Evolutionary conservation across 2,113 vertebrate species (phyloP).

Genomic region (Megaleporinus macrocephalus): DNA sequence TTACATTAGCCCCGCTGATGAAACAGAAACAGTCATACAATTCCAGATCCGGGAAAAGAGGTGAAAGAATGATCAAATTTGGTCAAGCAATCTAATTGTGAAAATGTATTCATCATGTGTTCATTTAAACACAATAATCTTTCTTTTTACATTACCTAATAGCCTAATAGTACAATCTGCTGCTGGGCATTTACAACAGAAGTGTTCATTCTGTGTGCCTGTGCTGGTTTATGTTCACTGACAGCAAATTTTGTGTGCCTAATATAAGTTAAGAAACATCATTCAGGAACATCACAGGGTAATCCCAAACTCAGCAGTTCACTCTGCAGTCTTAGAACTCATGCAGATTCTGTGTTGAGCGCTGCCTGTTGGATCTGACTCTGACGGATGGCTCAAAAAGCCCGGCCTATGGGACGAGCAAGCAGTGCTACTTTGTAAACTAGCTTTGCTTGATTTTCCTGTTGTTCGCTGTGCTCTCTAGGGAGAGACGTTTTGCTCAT

Average conservation of each 20-base stretch:
- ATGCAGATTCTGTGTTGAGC: neutral
- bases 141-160: slow-evolving; percentile 12
- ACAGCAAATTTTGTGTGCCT: neutral
- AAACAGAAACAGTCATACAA: slow-evolving; percentile 52
- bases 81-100: slow-evolving; percentile 12
- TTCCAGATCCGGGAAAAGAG: slow-evolving; percentile 33
- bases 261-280: neutral
- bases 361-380: neutral
- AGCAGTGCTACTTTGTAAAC: slow-evolving; percentile 66
- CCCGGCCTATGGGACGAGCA: slow-evolving; percentile 32
- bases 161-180: neutral
- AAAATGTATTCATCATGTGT: slow-evolving; percentile 1
- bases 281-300: neutral
- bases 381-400: slow-evolving; percentile 55
- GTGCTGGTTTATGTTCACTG: slow-evolving; percentile 5
- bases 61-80: slow-evolving; percentile 28
- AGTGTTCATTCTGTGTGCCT: neutral
- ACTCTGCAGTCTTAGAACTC: neutral
- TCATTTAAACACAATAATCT: slow-evolving; percentile 34
- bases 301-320: neutral
- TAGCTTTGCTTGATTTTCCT: slow-evolving; percentile 74
- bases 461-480: slow-evolving; percentile 57
- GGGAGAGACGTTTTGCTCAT: slow-evolving; percentile 70
- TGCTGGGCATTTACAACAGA: neutral
- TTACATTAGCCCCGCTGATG: slow-evolving; percentile 57